Evolutionary conservation across 2,797 vertebrate genomes (phyloP).

Genomic region (Mormyrops boulengeri): DNA sequence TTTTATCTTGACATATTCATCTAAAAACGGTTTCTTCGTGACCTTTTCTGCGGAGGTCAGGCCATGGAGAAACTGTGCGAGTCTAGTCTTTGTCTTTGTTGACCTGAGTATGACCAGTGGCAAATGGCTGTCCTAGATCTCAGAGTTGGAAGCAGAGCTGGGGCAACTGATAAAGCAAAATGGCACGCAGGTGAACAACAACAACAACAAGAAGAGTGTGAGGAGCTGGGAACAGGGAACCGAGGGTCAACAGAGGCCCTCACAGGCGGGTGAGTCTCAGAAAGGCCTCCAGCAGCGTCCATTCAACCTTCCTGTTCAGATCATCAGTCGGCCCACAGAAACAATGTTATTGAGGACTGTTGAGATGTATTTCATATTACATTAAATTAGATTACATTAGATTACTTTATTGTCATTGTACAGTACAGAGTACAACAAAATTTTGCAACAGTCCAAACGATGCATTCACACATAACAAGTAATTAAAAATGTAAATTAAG

Average conservation of each 20-base stretch:
- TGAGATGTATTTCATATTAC: neutral
- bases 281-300: neutral
- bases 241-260: conserved; percentile 45
- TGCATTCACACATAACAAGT: neutral
- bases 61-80: neutral
- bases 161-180: conserved; percentile 92
- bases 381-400: neutral
- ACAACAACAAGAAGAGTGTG: conserved; percentile 83
- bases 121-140: conserved; percentile 63
- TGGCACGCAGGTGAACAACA: conserved; percentile 92
- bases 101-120: neutral
- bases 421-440: neutral
- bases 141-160: conserved; percentile 83
- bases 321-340: neutral
- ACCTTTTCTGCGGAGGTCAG: neutral
- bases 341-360: neutral
- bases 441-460: neutral
- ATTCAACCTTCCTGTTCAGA: neutral
- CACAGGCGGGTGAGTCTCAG: conserved; percentile 53
- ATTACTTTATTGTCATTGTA: neutral
- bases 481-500: neutral
- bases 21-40: neutral
- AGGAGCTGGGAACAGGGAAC: conserved; percentile 57
- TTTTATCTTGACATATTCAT: neutral
- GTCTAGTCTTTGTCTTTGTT: neutral